Evolutionary conservation across 2,888 invertebrate species (phyloP).

Genomic region (Drosophila subsilvestris): DNA sequence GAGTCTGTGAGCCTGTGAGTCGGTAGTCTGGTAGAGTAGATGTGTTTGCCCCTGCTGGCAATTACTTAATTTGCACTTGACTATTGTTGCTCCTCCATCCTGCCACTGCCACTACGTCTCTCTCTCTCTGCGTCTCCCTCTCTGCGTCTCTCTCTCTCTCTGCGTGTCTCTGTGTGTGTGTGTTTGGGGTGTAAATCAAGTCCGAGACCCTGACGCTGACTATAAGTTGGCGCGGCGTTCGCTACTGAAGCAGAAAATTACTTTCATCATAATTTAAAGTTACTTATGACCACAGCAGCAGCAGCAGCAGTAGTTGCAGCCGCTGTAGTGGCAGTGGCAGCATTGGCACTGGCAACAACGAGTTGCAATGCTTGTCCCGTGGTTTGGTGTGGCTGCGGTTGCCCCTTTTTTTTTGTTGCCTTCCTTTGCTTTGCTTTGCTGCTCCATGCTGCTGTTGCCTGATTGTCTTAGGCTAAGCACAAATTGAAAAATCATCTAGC

Average conservation of each 20-base stretch:
- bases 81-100: slow-evolving; percentile 35
- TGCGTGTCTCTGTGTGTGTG: not conserved
- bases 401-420: not conserved
- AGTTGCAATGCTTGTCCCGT: not conserved
- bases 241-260: slow-evolving; percentile 83
- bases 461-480: slow-evolving; percentile 63
- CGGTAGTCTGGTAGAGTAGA: not conserved
- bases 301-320: slow-evolving; percentile 13
- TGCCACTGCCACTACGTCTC: not conserved
- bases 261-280: slow-evolving; percentile 82
- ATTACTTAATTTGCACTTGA: slow-evolving; percentile 75
- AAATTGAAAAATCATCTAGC: slow-evolving; percentile 80
- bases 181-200: slow-evolving; percentile 61
- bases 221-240: slow-evolving; percentile 56
- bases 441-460: slow-evolving; percentile 35
- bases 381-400: slow-evolving; percentile 42
- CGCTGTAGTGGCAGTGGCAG: not conserved
- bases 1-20: not conserved
- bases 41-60: slow-evolving; percentile 44
- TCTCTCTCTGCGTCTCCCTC: not conserved
- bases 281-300: slow-evolving; percentile 69
- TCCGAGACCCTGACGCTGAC: slow-evolving; percentile 41
- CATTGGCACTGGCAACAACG: not conserved
- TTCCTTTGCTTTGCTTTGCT: slow-evolving; percentile 7
- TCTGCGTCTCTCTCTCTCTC: not conserved